These are phyloP conservation scores for Acanthurus leucopareius DNA, from an alignment of 2,797 vertebrate genomes.

Conservation along the genomic window DNA sequence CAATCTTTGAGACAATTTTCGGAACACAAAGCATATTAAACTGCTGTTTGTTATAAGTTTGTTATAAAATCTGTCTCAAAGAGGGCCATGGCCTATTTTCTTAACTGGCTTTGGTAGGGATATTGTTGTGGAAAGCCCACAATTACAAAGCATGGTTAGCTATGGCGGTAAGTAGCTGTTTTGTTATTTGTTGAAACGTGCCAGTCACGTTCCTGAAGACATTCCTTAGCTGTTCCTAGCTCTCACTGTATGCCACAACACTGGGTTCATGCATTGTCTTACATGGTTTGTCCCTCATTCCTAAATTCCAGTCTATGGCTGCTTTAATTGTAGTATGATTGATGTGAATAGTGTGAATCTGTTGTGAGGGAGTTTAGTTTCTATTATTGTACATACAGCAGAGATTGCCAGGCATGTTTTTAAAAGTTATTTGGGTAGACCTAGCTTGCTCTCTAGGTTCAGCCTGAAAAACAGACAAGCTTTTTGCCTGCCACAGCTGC, in stretches of 20 bases:
- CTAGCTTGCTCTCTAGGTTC: constrained; percentile 28
- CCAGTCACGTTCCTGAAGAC: constrained; percentile 57
- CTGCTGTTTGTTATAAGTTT: not conserved
- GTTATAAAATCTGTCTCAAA: not conserved
- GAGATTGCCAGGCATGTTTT: constrained; percentile 27
- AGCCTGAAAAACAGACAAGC: constrained; percentile 31
- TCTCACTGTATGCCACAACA: constrained; percentile 29
- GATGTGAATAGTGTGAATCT: not conserved
- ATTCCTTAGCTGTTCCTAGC: constrained; percentile 59
- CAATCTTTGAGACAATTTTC: constrained; percentile 17
- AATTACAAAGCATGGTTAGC: constrained; percentile 36
- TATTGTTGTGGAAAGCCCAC: constrained; percentile 29
- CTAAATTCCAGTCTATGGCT: not conserved
- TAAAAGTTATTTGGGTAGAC: constrained; percentile 14
- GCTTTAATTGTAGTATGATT: not conserved
- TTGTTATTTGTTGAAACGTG: constrained; percentile 66
- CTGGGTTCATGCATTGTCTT: constrained; percentile 40
- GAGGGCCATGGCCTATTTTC: constrained; percentile 2
- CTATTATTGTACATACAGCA: not conserved
- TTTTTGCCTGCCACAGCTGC: constrained; percentile 45
- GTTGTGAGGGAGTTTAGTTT: constrained; percentile 11
- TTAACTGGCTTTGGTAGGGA: constrained; percentile 5
- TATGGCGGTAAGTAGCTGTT: constrained; percentile 40
- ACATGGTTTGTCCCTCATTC: constrained; percentile 19
- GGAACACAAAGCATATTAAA: constrained; percentile 18